phyloP scores from a whole-genome alignment of 2,797 vertebrate genomes.

The Dipus sagitta region DNA sequence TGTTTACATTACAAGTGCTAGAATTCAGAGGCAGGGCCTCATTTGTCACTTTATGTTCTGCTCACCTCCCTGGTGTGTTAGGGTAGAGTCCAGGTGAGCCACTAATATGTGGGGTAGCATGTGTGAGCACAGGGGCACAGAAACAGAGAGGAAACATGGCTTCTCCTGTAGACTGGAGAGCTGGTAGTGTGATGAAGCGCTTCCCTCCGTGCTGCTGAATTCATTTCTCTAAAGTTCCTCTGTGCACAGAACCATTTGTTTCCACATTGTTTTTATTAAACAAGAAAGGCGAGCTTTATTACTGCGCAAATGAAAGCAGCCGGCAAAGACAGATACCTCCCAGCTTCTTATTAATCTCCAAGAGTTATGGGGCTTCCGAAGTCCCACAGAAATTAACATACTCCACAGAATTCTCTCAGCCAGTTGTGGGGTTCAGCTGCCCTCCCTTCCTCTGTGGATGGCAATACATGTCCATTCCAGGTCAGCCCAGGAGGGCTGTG shows the following conservation, averaged over 20 bases:
- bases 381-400: conserved; percentile 90
- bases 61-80: not conserved
- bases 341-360: conserved; percentile 91
- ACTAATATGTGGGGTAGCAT: not conserved
- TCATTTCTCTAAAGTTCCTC: conserved; percentile 91
- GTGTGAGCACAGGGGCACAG: not conserved
- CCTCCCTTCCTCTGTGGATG: not conserved
- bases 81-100: not conserved
- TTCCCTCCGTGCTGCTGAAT: conserved; percentile 87
- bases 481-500: not conserved
- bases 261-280: conserved; percentile 92
- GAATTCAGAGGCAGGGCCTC: not conserved
- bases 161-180: conserved; percentile 81
- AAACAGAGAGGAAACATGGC: conserved; percentile 80
- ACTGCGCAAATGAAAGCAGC: conserved; percentile 90
- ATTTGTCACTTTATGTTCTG: not conserved
- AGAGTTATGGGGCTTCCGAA: conserved; percentile 89
- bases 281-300: conserved; percentile 91
- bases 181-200: conserved; percentile 87
- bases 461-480: not conserved
- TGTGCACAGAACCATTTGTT: conserved; percentile 90
- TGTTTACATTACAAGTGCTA: not conserved
- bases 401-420: conserved; percentile 86
- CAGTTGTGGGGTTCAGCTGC: conserved; percentile 76
- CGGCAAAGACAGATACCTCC: conserved; percentile 90